These are phyloP conservation scores for Sebastes trivittatus DNA, from an alignment of 2,797 vertebrate genomes.

Conservation along the genomic window DNA sequence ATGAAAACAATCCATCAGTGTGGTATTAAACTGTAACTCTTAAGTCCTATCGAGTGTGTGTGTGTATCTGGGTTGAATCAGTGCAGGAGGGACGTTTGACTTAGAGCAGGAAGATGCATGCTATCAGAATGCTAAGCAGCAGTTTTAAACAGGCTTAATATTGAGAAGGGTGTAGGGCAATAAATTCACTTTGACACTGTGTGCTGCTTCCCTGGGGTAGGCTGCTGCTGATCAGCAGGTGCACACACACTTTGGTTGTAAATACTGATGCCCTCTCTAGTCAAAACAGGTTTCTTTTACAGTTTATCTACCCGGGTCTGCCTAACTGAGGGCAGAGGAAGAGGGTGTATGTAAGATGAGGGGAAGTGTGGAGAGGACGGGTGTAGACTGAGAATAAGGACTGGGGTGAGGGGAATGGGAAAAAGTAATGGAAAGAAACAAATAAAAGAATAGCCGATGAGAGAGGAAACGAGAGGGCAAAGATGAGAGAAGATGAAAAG, in stretches of 20 bases:
- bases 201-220: conserved; percentile 40
- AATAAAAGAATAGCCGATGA: conserved; percentile 29
- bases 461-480: conserved; percentile 28
- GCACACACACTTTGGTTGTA: conserved; percentile 53
- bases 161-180: conserved; percentile 49
- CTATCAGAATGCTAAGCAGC: conserved; percentile 68
- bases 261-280: conserved; percentile 56
- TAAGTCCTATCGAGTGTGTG: background rate
- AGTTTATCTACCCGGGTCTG: conserved; percentile 50
- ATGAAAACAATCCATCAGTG: conserved; percentile 51
- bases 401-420: background rate
- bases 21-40: conserved; percentile 15
- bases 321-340: conserved; percentile 11
- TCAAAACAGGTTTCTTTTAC: conserved; percentile 52
- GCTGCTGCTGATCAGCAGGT: conserved; percentile 62
- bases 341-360: background rate
- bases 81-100: conserved; percentile 48
- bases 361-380: conserved; percentile 10
- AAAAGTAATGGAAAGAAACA: conserved; percentile 14
- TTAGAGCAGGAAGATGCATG: conserved; percentile 42
- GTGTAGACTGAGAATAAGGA: background rate
- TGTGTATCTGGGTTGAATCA: conserved; percentile 30
- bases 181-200: conserved; percentile 69
- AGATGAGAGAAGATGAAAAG: conserved; percentile 47
- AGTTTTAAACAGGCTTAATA: conserved; percentile 67